phyloP scores from a whole-genome alignment of 1,140 invertebrate species.

The Oncopodura yosiiana region DNA sequence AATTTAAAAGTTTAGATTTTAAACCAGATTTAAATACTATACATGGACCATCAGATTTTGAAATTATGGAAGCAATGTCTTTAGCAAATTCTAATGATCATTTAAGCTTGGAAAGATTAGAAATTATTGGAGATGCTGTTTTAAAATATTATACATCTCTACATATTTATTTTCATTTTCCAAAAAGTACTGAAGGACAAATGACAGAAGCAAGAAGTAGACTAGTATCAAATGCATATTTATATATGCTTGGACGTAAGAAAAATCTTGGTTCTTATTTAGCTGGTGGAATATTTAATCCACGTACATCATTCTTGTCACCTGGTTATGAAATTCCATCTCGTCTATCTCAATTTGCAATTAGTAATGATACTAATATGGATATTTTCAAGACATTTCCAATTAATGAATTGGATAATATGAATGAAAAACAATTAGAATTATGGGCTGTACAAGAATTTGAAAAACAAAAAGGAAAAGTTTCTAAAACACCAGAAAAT shows the following conservation, averaged over 20 bases:
- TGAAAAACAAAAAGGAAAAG: too few species aligned
- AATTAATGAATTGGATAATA: too few species aligned
- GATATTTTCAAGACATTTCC: constrained; percentile 12
- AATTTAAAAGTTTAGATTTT: too few species aligned
- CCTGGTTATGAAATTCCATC: neutral
- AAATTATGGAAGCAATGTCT: constrained; percentile 19
- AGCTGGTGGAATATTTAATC: constrained; percentile 22
- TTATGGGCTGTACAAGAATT: too few species aligned
- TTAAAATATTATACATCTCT: constrained; percentile 19
- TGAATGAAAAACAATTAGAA: too few species aligned
- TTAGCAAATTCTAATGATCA: constrained; percentile 15
- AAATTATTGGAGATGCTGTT: constrained; percentile 32
- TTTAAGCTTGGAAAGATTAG: constrained; percentile 23
- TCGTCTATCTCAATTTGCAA: neutral
- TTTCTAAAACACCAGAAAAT: constrained; percentile 8
- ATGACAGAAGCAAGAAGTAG: constrained; percentile 17
- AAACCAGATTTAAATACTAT: too few species aligned
- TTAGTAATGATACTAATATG: neutral
- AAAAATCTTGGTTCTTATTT: constrained; percentile 17
- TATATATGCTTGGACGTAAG: constrained; percentile 8
- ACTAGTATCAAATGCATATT: constrained; percentile 21
- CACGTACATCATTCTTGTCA: constrained; percentile 16
- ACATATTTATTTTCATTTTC: constrained; percentile 14
- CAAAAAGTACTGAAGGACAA: constrained; percentile 11
- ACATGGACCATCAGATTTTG: too few species aligned